Percentiles rank a stretch among this genome's conserved stretches.
These are phyloP conservation scores for Epizoanthus ramosus DNA, from an alignment of 92 coral and sea anemone species.

Conservation along the genomic window DNA sequence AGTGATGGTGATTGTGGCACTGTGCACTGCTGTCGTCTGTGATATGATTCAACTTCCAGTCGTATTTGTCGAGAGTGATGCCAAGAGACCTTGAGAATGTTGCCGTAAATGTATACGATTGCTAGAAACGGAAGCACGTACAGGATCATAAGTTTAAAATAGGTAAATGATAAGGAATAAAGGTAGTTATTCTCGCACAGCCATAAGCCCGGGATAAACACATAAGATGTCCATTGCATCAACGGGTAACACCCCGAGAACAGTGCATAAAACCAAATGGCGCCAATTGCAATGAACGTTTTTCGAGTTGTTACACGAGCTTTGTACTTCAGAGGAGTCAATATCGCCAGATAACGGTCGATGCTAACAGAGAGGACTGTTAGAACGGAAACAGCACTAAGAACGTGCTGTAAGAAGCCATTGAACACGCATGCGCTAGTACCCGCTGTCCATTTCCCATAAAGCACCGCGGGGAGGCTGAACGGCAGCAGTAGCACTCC, in stretches of 20 bases:
- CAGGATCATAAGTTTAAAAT: constrained; percentile 66
- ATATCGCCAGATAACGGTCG: constrained; percentile 82
- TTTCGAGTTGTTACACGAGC: constrained; percentile 68
- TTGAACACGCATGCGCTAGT: constrained; percentile 55
- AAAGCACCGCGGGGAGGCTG: constrained; percentile 59
- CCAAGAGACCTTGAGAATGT: constrained; percentile 69
- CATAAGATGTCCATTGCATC: constrained; percentile 68
- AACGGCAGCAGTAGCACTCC: constrained; percentile 73
- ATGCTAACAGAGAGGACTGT: constrained; percentile 80
- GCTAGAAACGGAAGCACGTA: constrained; percentile 70
- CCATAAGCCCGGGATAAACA: constrained; percentile 71
- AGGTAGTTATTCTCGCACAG: constrained; percentile 71
- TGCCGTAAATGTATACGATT: constrained; percentile 70
- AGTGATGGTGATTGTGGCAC: constrained; percentile 19
- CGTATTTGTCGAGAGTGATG: constrained; percentile 84
- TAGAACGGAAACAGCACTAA: constrained; percentile 76
- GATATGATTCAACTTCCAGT: constrained; percentile 70
- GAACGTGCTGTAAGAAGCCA: constrained; percentile 74
- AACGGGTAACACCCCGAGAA: constrained; percentile 72
- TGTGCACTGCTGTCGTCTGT: constrained; percentile 57
- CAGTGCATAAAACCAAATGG: constrained; percentile 68
- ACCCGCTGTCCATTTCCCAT: constrained; percentile 35
- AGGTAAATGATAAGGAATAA: constrained; percentile 58
- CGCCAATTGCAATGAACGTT: constrained; percentile 46
- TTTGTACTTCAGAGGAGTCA: constrained; percentile 75